These are phyloP conservation scores for Meliscaeva auricollis DNA, from an alignment of 2,888 invertebrate genomes.

Conservation along the genomic window DNA sequence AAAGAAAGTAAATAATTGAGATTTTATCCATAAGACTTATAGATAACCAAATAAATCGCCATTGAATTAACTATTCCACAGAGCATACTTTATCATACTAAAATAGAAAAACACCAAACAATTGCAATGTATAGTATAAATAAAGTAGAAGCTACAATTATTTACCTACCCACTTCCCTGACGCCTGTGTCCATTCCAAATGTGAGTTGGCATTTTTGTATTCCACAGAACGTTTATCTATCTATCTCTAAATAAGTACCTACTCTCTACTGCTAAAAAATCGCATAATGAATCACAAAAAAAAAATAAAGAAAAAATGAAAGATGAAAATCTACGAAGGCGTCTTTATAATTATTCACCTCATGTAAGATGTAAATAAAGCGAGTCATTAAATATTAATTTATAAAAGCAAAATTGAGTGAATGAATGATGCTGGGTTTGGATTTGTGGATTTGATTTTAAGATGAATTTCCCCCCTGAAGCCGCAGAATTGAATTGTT, in stretches of 20 bases:
- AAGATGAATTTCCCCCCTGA: not conserved
- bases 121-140: not conserved
- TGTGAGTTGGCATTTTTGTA: constrained; percentile 22
- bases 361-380: constrained; percentile 69
- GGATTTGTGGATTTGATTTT: not conserved
- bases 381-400: constrained; percentile 69
- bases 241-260: constrained; percentile 39
- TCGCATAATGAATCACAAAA: constrained; percentile 37
- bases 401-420: too few species aligned
- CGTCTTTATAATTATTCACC: constrained; percentile 65
- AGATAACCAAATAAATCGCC: not conserved
- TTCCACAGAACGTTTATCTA: constrained; percentile 37
- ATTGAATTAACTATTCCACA: constrained; percentile 7
- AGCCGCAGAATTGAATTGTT: constrained; percentile 27
- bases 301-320: too few species aligned
- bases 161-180: constrained; percentile 14
- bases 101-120: constrained; percentile 22
- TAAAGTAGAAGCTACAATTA: not conserved
- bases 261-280: constrained; percentile 1
- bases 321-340: constrained; percentile 49
- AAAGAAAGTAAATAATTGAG: too few species aligned
- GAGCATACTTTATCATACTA: not conserved
- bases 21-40: too few species aligned
- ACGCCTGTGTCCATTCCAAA: constrained; percentile 1
- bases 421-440: constrained; percentile 44